These are phyloP conservation scores for Phenganax subtilis DNA, from an alignment of 92 coral and sea anemone genomes.

Conservation along the genomic window DNA sequence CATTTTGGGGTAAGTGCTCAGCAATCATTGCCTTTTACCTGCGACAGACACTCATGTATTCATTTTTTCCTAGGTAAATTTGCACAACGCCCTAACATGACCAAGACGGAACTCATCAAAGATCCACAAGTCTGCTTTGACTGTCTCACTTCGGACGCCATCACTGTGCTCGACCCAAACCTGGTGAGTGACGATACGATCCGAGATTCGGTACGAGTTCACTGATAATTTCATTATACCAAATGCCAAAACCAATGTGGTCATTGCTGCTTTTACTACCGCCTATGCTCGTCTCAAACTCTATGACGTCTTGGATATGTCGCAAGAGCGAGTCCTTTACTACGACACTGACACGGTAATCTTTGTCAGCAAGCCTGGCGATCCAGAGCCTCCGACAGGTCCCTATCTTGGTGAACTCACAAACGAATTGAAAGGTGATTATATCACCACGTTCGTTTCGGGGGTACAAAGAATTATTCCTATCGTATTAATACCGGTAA, in stretches of 20 bases:
- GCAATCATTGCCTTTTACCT: too few species aligned
- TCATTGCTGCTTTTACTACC: not conserved
- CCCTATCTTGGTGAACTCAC: conserved; percentile 3
- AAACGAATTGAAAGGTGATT: not conserved
- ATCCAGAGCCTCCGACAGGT: conserved; percentile 10
- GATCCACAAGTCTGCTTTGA: too few species aligned
- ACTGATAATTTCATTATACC: not conserved
- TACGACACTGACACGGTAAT: not conserved
- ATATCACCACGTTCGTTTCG: not conserved
- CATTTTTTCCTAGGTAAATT: too few species aligned
- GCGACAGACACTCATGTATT: too few species aligned
- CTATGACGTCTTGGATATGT: not conserved
- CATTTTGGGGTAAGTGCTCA: not conserved
- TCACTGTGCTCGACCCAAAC: not conserved
- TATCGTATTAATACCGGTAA: not conserved
- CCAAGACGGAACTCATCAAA: too few species aligned
- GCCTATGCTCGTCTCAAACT: not conserved
- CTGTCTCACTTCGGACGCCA: not conserved
- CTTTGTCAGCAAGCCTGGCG: not conserved
- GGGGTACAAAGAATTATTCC: not conserved
- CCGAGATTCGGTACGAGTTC: not conserved
- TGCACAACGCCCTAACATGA: too few species aligned
- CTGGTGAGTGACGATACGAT: not conserved
- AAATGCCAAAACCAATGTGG: not conserved
- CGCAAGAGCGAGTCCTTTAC: not conserved